phyloP scores from a whole-genome alignment of 2,797 vertebrate genomes.

The Esox masquinongy region DNA sequence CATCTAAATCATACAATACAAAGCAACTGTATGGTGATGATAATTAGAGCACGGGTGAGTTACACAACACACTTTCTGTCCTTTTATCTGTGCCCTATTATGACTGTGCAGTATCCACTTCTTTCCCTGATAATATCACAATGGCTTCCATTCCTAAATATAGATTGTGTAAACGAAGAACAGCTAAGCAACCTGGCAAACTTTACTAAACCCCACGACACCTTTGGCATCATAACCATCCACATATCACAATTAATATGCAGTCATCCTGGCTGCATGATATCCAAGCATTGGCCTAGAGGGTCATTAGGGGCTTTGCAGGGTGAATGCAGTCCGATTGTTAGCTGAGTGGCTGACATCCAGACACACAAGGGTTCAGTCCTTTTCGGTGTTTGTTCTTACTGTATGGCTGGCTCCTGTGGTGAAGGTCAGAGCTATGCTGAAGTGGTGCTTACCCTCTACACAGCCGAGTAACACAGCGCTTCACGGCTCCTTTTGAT shows the following conservation, averaged over 20 bases:
- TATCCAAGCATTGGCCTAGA: not conserved
- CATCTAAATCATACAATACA: not conserved
- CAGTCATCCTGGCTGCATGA: too few species aligned
- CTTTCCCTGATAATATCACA: not conserved
- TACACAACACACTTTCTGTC: not conserved
- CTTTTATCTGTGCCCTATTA: not conserved
- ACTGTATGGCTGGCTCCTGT: not conserved
- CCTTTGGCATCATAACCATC: not conserved
- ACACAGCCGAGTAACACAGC: slow-evolving; percentile 25
- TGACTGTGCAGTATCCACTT: not conserved
- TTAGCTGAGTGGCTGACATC: not conserved
- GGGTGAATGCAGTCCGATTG: not conserved
- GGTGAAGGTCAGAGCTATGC: not conserved
- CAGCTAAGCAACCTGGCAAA: not conserved
- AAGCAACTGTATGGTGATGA: not conserved
- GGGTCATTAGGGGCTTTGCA: not conserved
- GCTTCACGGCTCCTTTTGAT: not conserved
- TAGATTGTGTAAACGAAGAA: not conserved
- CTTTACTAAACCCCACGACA: too few species aligned
- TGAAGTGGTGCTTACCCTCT: slow-evolving; percentile 7
- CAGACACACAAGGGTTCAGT: not conserved
- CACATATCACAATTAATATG: too few species aligned
- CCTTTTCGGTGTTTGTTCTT: not conserved
- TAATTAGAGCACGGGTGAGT: not conserved
- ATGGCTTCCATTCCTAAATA: not conserved